Evolutionary conservation across 2,113 vertebrate species (phyloP).

Genomic region (Etia nguti): DNA sequence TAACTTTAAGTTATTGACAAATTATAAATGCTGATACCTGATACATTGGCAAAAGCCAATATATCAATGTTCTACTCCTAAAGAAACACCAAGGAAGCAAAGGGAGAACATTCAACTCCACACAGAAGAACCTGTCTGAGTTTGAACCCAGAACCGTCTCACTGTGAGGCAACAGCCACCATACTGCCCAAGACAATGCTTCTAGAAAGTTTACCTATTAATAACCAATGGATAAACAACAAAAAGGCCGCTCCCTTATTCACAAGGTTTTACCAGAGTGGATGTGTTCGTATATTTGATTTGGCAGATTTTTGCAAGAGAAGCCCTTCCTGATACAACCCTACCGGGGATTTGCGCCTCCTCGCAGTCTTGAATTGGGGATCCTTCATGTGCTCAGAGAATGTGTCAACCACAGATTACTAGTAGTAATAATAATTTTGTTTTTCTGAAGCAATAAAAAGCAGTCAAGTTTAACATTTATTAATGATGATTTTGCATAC

Average conservation of each 20-base stretch:
- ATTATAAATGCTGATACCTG: no score
- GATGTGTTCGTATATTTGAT: no score
- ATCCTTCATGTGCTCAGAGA: background rate
- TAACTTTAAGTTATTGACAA: no score
- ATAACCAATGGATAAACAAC: background rate
- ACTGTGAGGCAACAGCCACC: background rate
- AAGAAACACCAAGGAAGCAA: background rate
- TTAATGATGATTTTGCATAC: background rate
- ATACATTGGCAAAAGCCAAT: no score
- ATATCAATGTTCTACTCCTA: background rate
- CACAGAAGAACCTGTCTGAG: background rate
- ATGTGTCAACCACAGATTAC: background rate
- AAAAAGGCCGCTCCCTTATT: background rate
- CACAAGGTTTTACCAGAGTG: no score
- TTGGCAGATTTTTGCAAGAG: no score
- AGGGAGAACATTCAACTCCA: background rate
- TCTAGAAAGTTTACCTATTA: background rate
- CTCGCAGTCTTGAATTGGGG: no score
- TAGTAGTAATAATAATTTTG: background rate
- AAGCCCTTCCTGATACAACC: background rate
- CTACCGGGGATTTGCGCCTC: no score
- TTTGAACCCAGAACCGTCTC: background rate
- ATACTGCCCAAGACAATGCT: background rate
- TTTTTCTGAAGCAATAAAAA: background rate
- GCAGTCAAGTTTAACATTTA: background rate